Evolutionary conservation across 2,888 invertebrate species (phyloP).

Genomic region (Synanthedon andrenaeformis): DNA sequence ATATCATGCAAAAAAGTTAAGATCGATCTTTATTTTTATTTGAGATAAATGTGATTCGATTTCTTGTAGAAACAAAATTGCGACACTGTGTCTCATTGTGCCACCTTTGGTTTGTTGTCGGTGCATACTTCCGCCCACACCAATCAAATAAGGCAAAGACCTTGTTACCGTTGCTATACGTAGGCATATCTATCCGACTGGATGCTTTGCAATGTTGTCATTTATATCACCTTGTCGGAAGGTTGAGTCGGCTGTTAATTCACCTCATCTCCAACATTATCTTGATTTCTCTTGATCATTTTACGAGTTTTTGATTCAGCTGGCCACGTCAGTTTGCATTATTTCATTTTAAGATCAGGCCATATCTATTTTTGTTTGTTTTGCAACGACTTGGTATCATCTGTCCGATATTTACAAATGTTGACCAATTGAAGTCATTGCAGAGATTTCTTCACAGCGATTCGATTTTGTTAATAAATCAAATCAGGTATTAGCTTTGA

Average conservation of each 20-base stretch:
- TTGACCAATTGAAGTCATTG: too few species aligned
- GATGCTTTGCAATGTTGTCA: slow-evolving; percentile 32
- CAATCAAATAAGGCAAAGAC: slow-evolving; percentile 42
- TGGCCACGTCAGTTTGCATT: slow-evolving; percentile 5
- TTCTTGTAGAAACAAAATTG: slow-evolving; percentile 1
- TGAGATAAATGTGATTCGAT: too few species aligned
- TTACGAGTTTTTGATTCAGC: slow-evolving; percentile 43
- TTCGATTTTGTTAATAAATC: not conserved
- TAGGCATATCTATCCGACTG: slow-evolving; percentile 33
- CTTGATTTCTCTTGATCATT: slow-evolving; percentile 22
- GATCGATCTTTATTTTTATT: too few species aligned
- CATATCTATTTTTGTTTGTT: too few species aligned
- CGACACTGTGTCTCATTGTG: slow-evolving; percentile 6
- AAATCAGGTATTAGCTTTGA: slow-evolving; percentile 19
- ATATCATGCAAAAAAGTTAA: too few species aligned
- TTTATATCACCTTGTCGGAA: slow-evolving; percentile 30
- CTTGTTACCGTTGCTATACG: slow-evolving; percentile 41
- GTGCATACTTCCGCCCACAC: slow-evolving; percentile 56
- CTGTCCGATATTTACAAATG: too few species aligned
- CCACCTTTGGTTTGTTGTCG: slow-evolving; percentile 9
- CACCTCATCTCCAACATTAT: slow-evolving; percentile 25
- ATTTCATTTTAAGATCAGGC: too few species aligned
- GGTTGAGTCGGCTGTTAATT: slow-evolving; percentile 27
- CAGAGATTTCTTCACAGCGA: not conserved
- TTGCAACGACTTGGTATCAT: too few species aligned